Base-by-base conservation (phyloP, 2,888 invertebrate species). In the Gerris lacustris region DNA sequence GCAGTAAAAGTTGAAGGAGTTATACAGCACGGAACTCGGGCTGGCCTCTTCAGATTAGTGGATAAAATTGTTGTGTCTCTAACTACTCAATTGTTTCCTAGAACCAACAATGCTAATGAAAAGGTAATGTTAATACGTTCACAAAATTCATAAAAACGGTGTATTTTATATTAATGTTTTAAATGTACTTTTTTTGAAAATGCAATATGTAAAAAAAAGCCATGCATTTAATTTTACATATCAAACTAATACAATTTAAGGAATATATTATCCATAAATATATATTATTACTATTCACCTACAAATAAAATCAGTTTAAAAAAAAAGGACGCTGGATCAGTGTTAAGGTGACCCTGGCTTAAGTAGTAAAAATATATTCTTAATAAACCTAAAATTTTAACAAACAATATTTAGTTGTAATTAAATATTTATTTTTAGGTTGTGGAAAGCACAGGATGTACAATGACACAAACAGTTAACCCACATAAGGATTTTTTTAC, bases 1-100 rank as follows among this genome's bases (percentile, higher is more conserved):
- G 93, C 95, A 0, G 86, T 96, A 44, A 95, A 94, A 83, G 91
- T 96, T 4, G 96, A 96, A 81, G 96, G 96, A 0, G 94, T 97
- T 0, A 86, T 96, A 67, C 88, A 90, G 76, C 89, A 89, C 75
- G 88, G 87, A 44, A 84, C 84, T 74, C 82, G 83, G 72, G 86
- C 88, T 6, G 87, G 88, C 6, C 79, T 89, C 11, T 91, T 87
- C 79, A 83, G 92, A 62, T 85, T 86, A 77, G 87, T 93, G 73
- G 83, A 86, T 75, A 86, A 88, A 73, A 87, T 92, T 72, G 85
- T 88, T 76, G 84, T 93, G 47, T 87, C 85, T 4, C 86, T 91
- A 5, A 86, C 86, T 0, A 89, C 89, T 0, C 84, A 86, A 77
- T 80, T 86, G 69, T 82, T 87, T 79, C 81, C 82, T 63, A 79